A percentile compares a stretch with the other conserved stretches of the same genome.
phyloP scores from a whole-genome alignment of 2,113 vertebrate species.

The Euleptes europaea region DNA sequence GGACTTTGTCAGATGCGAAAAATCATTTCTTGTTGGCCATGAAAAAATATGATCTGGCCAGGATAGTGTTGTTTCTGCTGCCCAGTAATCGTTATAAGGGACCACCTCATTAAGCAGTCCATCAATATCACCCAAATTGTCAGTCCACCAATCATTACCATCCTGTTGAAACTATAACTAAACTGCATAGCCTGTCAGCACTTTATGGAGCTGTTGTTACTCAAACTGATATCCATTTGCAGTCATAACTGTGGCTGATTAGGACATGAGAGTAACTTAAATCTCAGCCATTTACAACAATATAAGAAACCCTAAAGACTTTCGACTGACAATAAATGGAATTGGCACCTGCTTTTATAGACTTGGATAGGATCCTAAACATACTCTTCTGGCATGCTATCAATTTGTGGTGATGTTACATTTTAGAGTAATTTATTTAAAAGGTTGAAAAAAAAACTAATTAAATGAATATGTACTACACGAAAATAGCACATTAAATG shows the following conservation, averaged over 20 bases:
- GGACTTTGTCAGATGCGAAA: not conserved
- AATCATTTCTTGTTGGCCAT: not conserved
- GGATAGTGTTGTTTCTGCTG: not conserved
- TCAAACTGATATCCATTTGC: conserved; percentile 14
- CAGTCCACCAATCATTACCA: not conserved
- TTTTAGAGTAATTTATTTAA: conserved; percentile 9
- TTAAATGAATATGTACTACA: not conserved
- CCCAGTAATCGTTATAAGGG: not conserved
- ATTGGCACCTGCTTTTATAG: conserved; percentile 2
- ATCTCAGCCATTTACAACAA: not conserved
- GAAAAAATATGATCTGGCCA: not conserved
- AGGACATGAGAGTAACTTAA: not conserved
- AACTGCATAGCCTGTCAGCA: not conserved
- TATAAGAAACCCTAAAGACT: not conserved
- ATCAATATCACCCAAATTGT: not conserved
- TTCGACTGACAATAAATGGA: not conserved
- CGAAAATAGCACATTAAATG: not conserved
- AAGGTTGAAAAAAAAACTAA: conserved; percentile 3
- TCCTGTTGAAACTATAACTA: conserved; percentile 15
- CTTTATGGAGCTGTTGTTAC: not conserved
- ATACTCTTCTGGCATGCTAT: not conserved
- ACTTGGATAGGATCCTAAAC: conserved; percentile 7
- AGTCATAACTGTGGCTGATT: not conserved
- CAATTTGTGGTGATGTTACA: not conserved
- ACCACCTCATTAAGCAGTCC: not conserved